phyloP scores from a whole-genome alignment of 2,797 vertebrate genomes.

The Naso thynnoides region DNA sequence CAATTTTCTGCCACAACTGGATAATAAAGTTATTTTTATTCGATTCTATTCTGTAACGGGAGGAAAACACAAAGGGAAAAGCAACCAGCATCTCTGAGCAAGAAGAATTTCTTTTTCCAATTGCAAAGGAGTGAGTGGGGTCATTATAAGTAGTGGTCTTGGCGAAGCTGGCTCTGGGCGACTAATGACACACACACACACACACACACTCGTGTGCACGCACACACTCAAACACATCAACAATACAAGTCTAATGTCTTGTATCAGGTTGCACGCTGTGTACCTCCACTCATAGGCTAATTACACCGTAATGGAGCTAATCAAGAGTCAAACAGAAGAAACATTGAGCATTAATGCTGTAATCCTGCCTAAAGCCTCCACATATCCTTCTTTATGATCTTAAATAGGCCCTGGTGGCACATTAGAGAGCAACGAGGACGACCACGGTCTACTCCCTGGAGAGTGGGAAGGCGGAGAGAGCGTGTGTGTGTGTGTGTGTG shows the following conservation, averaged over 20 bases:
- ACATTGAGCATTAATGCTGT: constrained; percentile 61
- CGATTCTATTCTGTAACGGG: too few relatives aligned
- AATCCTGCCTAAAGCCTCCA: constrained; percentile 68
- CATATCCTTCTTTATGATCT: constrained; percentile 76
- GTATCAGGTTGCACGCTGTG: constrained; percentile 56
- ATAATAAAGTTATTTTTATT: too few relatives aligned
- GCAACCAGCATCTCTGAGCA: not conserved
- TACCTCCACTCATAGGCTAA: constrained; percentile 57
- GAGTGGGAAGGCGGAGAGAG: constrained; percentile 2
- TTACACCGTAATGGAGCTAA: constrained; percentile 75
- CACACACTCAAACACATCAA: constrained; percentile 14
- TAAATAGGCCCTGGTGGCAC: constrained; percentile 74
- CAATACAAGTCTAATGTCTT: constrained; percentile 29
- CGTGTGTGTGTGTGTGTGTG: constrained; percentile 16
- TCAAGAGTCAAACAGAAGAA: constrained; percentile 69
- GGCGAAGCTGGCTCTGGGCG: constrained; percentile 26
- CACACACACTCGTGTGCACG: not conserved
- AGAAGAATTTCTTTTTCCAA: not conserved
- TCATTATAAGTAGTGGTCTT: constrained; percentile 24
- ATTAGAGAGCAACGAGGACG: constrained; percentile 71
- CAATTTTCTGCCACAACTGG: too few relatives aligned
- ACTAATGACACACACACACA: constrained; percentile 11
- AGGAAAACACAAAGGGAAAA: too few relatives aligned
- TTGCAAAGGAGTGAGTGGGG: not conserved
- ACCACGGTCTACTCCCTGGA: constrained; percentile 53